Conservation (phyloP, 2,888 invertebrate species). For the Plagodis dolabraria region DNA sequence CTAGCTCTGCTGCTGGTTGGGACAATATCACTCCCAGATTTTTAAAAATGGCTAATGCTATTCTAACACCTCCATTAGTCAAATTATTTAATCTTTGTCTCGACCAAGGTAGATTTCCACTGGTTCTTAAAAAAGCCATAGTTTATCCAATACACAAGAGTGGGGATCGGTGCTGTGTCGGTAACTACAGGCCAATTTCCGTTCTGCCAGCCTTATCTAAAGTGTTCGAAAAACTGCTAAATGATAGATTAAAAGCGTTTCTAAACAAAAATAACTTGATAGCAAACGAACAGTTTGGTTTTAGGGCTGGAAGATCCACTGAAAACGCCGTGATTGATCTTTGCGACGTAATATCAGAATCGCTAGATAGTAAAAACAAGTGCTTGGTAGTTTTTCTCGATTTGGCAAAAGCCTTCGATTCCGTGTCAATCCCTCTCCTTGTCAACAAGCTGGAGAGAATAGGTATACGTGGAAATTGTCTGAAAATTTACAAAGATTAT, state of each 20-base stretch:
- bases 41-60: neutral
- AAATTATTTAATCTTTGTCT: conserved; percentile 6
- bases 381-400: no score
- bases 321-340: conserved; percentile 5
- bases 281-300: conserved; percentile 6
- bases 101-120: conserved; percentile 2
- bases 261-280: conserved; percentile 2
- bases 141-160: conserved; percentile 7
- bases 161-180: neutral
- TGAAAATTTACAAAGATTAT: neutral
- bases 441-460: neutral
- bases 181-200: no score
- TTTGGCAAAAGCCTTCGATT: no score
- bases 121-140: neutral
- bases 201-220: conserved; percentile 1
- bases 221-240: conserved; percentile 11
- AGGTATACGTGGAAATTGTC: neutral
- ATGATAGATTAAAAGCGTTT: conserved; percentile 1
- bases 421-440: neutral
- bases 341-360: neutral
- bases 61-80: neutral
- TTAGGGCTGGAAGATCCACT: conserved; percentile 6
- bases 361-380: neutral
- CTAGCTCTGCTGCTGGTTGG: neutral
- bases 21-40: neutral